Base-by-base conservation (phyloP, 2,888 invertebrate genomes). In the Syritta pipiens region DNA sequence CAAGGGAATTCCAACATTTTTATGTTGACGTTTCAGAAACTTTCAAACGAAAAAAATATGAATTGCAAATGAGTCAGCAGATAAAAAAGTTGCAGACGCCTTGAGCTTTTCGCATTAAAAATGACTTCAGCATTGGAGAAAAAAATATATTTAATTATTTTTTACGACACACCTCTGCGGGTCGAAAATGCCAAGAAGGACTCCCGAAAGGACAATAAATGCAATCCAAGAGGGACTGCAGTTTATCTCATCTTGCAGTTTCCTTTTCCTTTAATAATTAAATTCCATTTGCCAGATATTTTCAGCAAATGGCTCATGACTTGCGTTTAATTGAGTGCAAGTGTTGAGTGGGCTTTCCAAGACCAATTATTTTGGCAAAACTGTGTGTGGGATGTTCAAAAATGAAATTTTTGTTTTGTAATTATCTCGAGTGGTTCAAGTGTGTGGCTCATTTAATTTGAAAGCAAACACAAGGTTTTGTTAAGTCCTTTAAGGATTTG, bases 361-460 rank as follows among this genome's bases (percentile, higher is more conserved):
- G n/a, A 26, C n/a, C 59, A 59, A 59, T 59, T 59, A 59, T 44
- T 59, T 59, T 22, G 7, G 32, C 22, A 22, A 65, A 65, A 53
- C 42, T 22, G 32, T 65, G 5, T 57, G 24, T 32, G 20, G 30
- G 14, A 32, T 46, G 24, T 24, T 14, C 9, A 1, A 14, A 59
- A 26, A 30, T 46, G 9, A 28, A 57, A 67, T 67, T 57, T n/a
- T n/a, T n/a, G n/a, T 55, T 40, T 48, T 67, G 57, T 10, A 67
- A 67, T 67, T 67, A 57, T 67, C 48, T 57, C 48, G 55, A 65
- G 63, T 65, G 44, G 7, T 67, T 62, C 28, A 24, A 62, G 69
- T 71, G 53, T 22, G 35, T 59, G 35, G 28, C 35, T 28, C 30
- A 53, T 59, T 51, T 44, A 51, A n/a, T 60, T 59, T 53, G 51